These are phyloP conservation scores for Eunapius fragilis DNA, from an alignment of 37 sponge, comb jelly and placozoan genomes.

Conservation along the genomic window DNA sequence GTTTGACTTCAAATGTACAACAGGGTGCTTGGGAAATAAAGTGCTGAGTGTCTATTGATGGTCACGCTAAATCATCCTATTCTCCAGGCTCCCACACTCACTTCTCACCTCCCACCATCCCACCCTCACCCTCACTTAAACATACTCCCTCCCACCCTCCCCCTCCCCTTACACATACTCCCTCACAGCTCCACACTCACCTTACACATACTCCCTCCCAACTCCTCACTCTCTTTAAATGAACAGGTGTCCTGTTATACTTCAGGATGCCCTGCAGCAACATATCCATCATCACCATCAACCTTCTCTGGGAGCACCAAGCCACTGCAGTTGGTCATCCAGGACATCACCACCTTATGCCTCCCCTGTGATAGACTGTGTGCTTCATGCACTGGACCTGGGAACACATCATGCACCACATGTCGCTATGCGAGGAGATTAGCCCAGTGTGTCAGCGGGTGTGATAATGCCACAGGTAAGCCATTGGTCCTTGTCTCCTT, in stretches of 20 bases:
- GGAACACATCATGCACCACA: not conserved
- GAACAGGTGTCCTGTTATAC: slow-evolving; percentile 33
- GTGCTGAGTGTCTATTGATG: too few species aligned
- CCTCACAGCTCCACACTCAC: not conserved
- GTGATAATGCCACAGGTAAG: not conserved
- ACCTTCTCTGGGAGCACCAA: not conserved
- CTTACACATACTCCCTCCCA: too few species aligned
- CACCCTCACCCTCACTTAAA: too few species aligned
- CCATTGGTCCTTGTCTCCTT: too few species aligned
- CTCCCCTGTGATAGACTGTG: slow-evolving; percentile 41
- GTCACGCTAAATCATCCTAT: too few species aligned
- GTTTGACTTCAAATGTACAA: too few species aligned
- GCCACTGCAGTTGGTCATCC: not conserved
- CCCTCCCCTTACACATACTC: too few species aligned
- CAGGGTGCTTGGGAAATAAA: too few species aligned
- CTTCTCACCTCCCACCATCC: too few species aligned
- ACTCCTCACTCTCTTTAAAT: not conserved
- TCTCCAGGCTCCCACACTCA: too few species aligned
- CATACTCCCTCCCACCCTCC: too few species aligned
- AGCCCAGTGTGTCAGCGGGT: slow-evolving; percentile 7
- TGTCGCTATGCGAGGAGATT: not conserved
- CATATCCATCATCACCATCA: slow-evolving; percentile 4
- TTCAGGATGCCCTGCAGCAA: not conserved
- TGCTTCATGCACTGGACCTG: slow-evolving; percentile 20
- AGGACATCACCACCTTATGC: slow-evolving; percentile 26